These are phyloP conservation scores for Penaeus chinensis DNA, from an alignment of 1,140 invertebrate species.

Conservation along the genomic window DNA sequence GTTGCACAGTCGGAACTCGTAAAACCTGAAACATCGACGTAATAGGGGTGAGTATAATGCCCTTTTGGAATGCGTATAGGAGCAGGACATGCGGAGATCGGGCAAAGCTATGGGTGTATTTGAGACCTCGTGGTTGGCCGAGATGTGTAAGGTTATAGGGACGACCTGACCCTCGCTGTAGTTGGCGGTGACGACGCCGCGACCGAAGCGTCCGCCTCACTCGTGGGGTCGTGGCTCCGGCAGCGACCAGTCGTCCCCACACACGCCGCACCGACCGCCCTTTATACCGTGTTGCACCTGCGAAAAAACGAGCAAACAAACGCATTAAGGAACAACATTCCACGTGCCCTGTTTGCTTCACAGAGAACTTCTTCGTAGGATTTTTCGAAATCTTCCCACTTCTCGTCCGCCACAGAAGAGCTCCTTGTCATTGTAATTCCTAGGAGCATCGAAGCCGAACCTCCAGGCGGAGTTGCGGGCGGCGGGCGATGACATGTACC, in stretches of 20 bases:
- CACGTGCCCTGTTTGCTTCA: too few relatives aligned
- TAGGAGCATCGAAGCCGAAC: constrained; percentile 90
- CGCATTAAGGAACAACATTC: too few relatives aligned
- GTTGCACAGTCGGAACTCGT: constrained; percentile 85
- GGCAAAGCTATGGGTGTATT: too few relatives aligned
- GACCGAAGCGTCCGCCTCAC: constrained; percentile 66
- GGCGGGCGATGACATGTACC: constrained; percentile 84
- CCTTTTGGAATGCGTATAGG: too few relatives aligned
- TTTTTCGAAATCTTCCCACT: too few relatives aligned
- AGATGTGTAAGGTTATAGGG: constrained; percentile 75
- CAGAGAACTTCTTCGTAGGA: too few relatives aligned
- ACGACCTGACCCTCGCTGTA: constrained; percentile 81
- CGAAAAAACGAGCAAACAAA: too few relatives aligned
- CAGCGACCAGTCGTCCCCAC: constrained; percentile 54
- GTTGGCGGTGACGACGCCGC: constrained; percentile 73
- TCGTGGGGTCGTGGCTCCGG: constrained; percentile 51
- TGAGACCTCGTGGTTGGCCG: constrained; percentile 85
- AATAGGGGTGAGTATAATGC: too few relatives aligned
- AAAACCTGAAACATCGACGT: too few relatives aligned
- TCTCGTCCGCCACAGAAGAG: constrained; percentile 80
- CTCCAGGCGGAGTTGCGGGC: constrained; percentile 93
- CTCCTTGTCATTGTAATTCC: constrained; percentile 94
- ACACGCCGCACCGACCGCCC: constrained; percentile 58
- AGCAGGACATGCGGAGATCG: too few relatives aligned
- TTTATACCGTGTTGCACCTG: constrained; percentile 44